Conservation (phyloP, 2,888 invertebrate genomes). For the Uloborus plumipes region DNA sequence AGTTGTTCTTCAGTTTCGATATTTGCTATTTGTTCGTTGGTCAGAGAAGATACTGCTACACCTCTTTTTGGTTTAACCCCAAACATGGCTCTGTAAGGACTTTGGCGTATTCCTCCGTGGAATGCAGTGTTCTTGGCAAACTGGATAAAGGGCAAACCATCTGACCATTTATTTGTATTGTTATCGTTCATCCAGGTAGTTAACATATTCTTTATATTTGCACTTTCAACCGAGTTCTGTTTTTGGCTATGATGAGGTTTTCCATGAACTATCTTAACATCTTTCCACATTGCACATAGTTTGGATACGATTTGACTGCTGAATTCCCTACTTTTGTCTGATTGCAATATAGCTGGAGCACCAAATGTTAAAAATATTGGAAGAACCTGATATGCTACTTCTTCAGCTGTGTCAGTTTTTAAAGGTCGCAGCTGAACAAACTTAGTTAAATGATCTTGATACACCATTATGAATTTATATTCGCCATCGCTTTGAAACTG, state of each 20-base stretch:
- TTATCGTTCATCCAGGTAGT: conserved; percentile 54
- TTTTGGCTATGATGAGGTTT: conserved; percentile 12
- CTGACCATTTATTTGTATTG: conserved; percentile 59
- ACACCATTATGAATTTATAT: conserved; percentile 66
- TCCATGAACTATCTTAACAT: conserved; percentile 40
- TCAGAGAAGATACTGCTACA: conserved; percentile 25
- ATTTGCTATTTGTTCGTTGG: conserved; percentile 29
- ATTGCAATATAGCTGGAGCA: conserved; percentile 60
- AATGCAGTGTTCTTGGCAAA: conserved; percentile 46
- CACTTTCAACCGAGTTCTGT: conserved; percentile 14
- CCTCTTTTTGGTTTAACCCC: conserved; percentile 29
- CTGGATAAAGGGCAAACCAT: conserved; percentile 63
- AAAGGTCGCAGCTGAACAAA: conserved; percentile 65
- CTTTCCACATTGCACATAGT: conserved; percentile 38
- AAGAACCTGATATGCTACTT: conserved; percentile 56
- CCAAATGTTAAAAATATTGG: conserved; percentile 64
- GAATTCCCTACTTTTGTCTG: conserved; percentile 65
- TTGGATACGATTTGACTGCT: conserved; percentile 37
- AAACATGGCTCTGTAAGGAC: conserved; percentile 46
- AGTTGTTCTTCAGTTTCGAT: conserved; percentile 38
- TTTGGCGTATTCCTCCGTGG: conserved; percentile 45
- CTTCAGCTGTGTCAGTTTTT: conserved; percentile 63
- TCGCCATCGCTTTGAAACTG: conserved; percentile 64
- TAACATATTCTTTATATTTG: conserved; percentile 43
- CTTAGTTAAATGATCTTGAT: conserved; percentile 67